These are phyloP conservation scores for Harpalus rubripes DNA, from an alignment of 2,888 invertebrate genomes.

Conservation along the genomic window DNA sequence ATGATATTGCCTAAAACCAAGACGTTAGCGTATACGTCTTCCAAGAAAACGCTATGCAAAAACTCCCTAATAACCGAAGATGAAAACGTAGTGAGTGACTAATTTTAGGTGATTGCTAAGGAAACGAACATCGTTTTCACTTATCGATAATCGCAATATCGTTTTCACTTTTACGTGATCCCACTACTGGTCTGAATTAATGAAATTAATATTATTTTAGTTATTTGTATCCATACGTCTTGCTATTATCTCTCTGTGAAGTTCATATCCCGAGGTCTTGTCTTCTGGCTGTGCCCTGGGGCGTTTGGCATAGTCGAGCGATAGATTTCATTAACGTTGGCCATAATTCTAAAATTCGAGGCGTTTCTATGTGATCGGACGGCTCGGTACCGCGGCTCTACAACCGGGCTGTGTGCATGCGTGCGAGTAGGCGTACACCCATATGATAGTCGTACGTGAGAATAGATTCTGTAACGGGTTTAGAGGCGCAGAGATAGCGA, in stretches of 20 bases:
- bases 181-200: too few species aligned
- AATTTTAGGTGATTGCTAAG: too few species aligned
- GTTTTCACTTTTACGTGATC: too few species aligned
- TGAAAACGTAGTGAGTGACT: too few species aligned
- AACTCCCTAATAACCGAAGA: too few species aligned
- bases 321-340: conserved; percentile 62
- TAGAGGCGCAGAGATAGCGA: background rate
- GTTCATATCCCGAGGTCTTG: background rate
- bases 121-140: too few species aligned
- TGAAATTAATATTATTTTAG: too few species aligned
- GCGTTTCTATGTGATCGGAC: conserved; percentile 52
- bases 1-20: too few species aligned
- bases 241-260: background rate
- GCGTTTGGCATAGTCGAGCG: conserved; percentile 12
- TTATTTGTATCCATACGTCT: too few species aligned
- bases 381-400: conserved; percentile 13
- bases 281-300: background rate
- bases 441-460: conserved; percentile 19
- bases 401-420: background rate
- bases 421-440: conserved; percentile 32
- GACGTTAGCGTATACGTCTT: too few species aligned
- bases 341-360: conserved; percentile 58
- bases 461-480: conserved; percentile 7
- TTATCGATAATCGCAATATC: too few species aligned
- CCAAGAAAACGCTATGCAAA: too few species aligned